phyloP scores from a whole-genome alignment of 2,888 invertebrate genomes.

The Epinotia bilunana region DNA sequence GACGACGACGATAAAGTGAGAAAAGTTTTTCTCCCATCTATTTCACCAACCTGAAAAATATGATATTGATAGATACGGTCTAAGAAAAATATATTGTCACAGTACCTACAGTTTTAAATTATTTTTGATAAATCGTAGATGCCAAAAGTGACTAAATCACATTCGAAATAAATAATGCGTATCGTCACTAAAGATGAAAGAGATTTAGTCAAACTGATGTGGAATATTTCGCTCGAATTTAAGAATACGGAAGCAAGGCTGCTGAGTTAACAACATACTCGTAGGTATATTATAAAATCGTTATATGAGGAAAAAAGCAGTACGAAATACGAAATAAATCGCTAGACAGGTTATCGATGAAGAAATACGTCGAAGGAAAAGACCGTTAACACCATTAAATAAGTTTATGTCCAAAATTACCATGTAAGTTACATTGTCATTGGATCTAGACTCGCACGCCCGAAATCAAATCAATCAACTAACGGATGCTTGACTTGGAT shows the following conservation, averaged over 20 bases:
- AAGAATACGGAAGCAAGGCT: slow-evolving; percentile 16
- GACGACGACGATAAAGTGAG: not conserved
- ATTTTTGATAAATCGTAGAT: too few relatives aligned
- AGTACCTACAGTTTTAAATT: too few relatives aligned
- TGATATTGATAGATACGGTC: too few relatives aligned
- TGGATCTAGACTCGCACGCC: not conserved
- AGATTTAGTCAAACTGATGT: not conserved
- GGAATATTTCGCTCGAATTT: slow-evolving; percentile 6
- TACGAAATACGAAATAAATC: not conserved
- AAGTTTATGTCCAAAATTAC: slow-evolving; percentile 24
- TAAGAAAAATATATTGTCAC: too few relatives aligned
- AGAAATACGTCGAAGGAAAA: slow-evolving; percentile 22
- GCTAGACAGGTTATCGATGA: slow-evolving; percentile 17
- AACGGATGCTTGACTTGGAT: slow-evolving; percentile 12
- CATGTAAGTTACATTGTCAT: slow-evolving; percentile 27
- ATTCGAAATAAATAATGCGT: too few relatives aligned
- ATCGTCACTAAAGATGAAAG: not conserved
- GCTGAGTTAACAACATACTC: not conserved
- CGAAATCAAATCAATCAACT: slow-evolving; percentile 24
- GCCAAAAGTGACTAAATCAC: too few relatives aligned
- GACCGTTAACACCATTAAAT: slow-evolving; percentile 25
- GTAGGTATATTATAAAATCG: slow-evolving; percentile 1
- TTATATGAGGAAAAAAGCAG: slow-evolving; percentile 2
- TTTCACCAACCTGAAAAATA: too few relatives aligned
- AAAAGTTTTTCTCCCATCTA: too few relatives aligned